Evolutionary conservation across 1,140 invertebrate genomes (phyloP), one percentile per base, ranked within the genome.

Genomic region (Megalopta genalis): DNA sequence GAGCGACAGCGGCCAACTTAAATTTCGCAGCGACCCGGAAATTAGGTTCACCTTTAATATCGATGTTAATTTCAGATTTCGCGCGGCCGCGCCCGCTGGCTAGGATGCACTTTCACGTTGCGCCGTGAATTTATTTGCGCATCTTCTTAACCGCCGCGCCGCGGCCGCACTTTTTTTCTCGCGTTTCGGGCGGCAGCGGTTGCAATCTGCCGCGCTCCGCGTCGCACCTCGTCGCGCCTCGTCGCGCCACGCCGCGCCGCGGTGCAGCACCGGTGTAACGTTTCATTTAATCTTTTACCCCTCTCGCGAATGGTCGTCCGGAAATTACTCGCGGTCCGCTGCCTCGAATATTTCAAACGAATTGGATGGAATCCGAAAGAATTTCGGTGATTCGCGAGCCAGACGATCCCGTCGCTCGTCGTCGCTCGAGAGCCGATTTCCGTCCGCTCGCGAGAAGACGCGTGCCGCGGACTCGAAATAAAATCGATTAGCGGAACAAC

Each of bases 11-110:
- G 7, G 10, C 14, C 9, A 27, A 18, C 23, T 10, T 14, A 60
- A 60, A 76, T 23, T 60, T 76, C 9, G 32, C 60, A 64, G 60
- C 12, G 42, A 8, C 12, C 39, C n/a, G 59, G 76, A 65, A 78
- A 78, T 78, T 72, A 71, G 67, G 37, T 64, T 14, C 46, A 60
- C 39, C 32, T 49, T 59, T 46, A 39, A 72, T 27, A 54, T 78
- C 59, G 60, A 72, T 78, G 76, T 72, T 78, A 72, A 72, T 72
- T 71, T 78, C 37, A 57, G 68, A 78, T 65, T 72, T 72, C 69
- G 37, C 18, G 39, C 42, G 42, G 42, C 9, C 42, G 9, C 42
- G 42, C 12, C 42, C 42, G 9, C 42, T 42, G 42, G 42, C 42
- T 14, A 46, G 42, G 14, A 46, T 46, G 42, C 14, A 46, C 42